Evolutionary conservation across 2,113 vertebrate species (phyloP), one percentile per base, ranked within the genome.

Genomic region (Otus sunia): DNA sequence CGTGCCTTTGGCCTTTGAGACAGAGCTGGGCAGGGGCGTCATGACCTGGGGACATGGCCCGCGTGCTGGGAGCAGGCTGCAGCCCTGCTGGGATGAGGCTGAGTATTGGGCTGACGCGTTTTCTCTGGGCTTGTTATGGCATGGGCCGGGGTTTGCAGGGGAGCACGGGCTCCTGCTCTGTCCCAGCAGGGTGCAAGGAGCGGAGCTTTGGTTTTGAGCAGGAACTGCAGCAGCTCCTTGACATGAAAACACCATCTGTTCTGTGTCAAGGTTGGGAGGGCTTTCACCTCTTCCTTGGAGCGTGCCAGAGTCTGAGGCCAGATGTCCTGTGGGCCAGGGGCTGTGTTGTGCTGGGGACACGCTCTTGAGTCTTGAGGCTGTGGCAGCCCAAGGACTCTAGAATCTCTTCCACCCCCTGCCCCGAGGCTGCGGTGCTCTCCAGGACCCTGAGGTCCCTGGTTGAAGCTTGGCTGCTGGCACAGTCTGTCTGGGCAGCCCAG

Each of bases 191-290:
- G 39, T 34, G 30, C 36, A 17, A 25, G 50, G 79, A 91, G 59
- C 85, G 68, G 49, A 82, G 91, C 76, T 94, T 69, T 91, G 76
- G 63, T 58, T 94, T 78, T 34, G 60, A 67, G 85, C 80, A 77
- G 87, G 81, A 89, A 5, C 56, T 0, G 1, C 56, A 63, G 73
- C 10, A 52, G 56, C 81, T 80, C 52, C 66, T 63, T 29, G 5
- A 16, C 22, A 9, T 23, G 83, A 66, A 86, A 91, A 86, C 86
- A 86, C 88, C 92, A 77, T 86, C 88, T 96, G 94, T 76, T 91
- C 72, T 52, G 47, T 83, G 89, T 41, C 41, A 37, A 3, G 92
- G 56, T 47, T 8, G 5, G 39, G 50, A 77, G 63, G 76, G 83
- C 55, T 95, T 92, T 80, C 89, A 67, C 72, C 1, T 5, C 76